Evolutionary conservation across 2,797 vertebrate species (phyloP), one percentile per base, ranked within the genome.

Genomic region (Sebastes oblongus): DNA sequence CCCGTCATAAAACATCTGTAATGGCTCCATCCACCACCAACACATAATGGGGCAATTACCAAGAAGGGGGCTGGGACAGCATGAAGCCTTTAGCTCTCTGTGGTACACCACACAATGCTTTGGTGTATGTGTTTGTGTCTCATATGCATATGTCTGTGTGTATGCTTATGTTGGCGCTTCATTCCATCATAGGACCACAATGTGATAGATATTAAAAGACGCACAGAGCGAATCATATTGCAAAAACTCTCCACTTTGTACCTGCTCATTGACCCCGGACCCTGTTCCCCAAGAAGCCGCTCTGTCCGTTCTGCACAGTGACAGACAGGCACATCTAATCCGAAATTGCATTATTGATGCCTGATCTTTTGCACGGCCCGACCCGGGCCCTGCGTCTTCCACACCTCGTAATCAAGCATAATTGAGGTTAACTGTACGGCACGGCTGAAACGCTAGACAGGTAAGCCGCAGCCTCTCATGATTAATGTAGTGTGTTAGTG

Each of bases 1-100:
- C 92, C 93, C 79, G 69, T 95, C 95, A 96, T 96, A 96, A 96
- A 96, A 95, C 96, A 96, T 96, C 95, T 96, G 95, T 91, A 96
- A 95, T 93, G 92, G 95, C 92, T 96, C 94, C 93, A 95, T 95
- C 94, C 89, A 90, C 94, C 94, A 95, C 94, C 91, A 90, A 94
- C 93, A 92, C 93, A 93, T 95, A 96, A 96, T 96, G 93, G 94
- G 94, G 91, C 94, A 95, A 96, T 96, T 96, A 96, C 94, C 81
- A 84, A 81, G 91, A 91, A 93, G 91, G 90, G 93, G 91, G 90
- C 79, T 88, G 90, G 88, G 91, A 80, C 91, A 86, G 91, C 76
- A 87, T 89, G 91, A 93, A 93, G 90, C 87, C 90, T 87, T 91
- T 89, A 91, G 85, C 87, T 92, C 86, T 90, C 89, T 95, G 89